Evolutionary conservation across 2,888 invertebrate species (phyloP).

Genomic region (Lathronympha strigana): DNA sequence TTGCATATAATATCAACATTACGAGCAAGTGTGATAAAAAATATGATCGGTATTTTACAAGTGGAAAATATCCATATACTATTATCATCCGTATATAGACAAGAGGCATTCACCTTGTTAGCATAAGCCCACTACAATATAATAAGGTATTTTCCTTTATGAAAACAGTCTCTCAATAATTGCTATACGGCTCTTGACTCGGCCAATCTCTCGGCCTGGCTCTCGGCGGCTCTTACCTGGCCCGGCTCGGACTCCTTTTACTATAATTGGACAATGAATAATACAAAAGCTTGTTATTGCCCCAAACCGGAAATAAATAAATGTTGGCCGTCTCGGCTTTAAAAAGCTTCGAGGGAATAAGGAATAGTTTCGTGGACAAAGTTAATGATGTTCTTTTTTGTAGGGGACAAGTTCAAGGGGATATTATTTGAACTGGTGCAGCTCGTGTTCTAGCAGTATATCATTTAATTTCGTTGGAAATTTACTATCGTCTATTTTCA

Average conservation of each 20-base stretch:
- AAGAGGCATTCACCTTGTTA: not conserved
- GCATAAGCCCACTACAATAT: constrained; percentile 6
- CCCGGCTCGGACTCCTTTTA: constrained; percentile 67
- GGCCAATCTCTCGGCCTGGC: constrained; percentile 54
- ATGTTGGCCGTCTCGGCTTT: constrained; percentile 50
- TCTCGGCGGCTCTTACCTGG: constrained; percentile 39
- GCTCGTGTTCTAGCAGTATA: no score
- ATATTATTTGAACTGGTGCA: not conserved
- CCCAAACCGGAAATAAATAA: constrained; percentile 70
- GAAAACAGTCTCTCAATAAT: constrained; percentile 58
- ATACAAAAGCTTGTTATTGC: constrained; percentile 81
- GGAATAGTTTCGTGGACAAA: constrained; percentile 24
- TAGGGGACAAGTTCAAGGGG: not conserved
- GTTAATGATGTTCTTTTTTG: constrained; percentile 30
- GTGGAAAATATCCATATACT: no score
- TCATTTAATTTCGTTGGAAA: no score
- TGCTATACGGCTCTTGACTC: constrained; percentile 58
- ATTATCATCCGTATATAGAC: no score
- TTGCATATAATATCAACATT: no score
- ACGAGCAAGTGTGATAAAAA: no score
- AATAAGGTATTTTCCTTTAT: constrained; percentile 26
- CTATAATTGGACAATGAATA: constrained; percentile 84
- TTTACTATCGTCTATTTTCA: no score
- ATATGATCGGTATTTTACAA: no score
- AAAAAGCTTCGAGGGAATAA: constrained; percentile 9